Base-by-base conservation (phyloP, 2,113 vertebrate genomes). In the Bubo blakistoni region DNA sequence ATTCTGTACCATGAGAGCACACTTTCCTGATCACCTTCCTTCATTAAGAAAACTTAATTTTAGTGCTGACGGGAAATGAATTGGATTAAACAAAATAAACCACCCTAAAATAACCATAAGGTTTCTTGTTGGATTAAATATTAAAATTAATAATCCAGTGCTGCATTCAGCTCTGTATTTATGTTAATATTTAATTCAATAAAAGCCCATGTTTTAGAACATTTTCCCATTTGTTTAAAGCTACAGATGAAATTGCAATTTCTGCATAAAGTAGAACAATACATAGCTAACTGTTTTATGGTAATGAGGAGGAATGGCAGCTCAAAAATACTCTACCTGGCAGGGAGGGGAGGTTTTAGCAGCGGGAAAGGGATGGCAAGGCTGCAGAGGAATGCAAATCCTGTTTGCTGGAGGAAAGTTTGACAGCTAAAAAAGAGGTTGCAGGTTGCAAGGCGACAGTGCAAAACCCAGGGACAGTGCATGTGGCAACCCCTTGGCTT, bases 121-220 rank as follows among this genome's bases (percentile, higher is more conserved):
- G 78, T 76, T 97, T 94, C 91, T 83, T 6, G 52, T 65, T 88
- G 92, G 93, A 97, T 97, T 96, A 97, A 97, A 97, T 96, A 97
- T 97, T 97, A 96, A 97, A 97, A 97, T 97, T 95, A 97, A 97
- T 96, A 97, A 97, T 96, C 93, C 93, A 86, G 59, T 6, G 62
- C 92, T 95, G 82, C 67, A 46, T 95, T 96, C 92, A 93, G 90
- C 91, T 73, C 86, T 83, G 81, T 97, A 96, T 97, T 97, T 97
- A 96, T 97, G 95, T 95, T 97, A 97, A 96, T 97, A 97, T 97
- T 97, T 97, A 96, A 97, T 97, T 97, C 97, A 97, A 96, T 97
- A 97, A 97, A 93, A 96, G 85, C 81, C 73, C 25, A 32, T 87
- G 81, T 86, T 96, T 97, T 90, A 91, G 94, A 97, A 92, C 81